phyloP scores from a whole-genome alignment of 2,113 vertebrate genomes.

The Sapajus apella region DNA sequence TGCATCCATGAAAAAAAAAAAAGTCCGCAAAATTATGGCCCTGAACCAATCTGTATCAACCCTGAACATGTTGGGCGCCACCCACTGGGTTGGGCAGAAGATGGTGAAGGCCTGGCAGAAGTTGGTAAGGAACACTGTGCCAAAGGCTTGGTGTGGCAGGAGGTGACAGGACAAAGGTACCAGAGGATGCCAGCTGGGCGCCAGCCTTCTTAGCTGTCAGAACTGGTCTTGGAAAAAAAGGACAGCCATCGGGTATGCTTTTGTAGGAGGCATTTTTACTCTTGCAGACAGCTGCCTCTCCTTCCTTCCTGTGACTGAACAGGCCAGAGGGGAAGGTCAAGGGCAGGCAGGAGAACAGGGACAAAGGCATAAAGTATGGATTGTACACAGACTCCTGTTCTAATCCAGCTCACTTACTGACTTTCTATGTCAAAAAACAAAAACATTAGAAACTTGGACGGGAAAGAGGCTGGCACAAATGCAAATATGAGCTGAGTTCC shows the following conservation, averaged over 20 bases:
- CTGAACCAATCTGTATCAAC: constrained; percentile 21
- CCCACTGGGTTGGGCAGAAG: constrained; percentile 69
- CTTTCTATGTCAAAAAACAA: background rate
- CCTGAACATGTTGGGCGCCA: constrained; percentile 47
- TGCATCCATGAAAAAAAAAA: background rate
- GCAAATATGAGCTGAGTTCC: background rate
- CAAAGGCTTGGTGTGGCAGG: constrained; percentile 76
- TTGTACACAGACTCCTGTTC: background rate
- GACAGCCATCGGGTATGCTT: constrained; percentile 57
- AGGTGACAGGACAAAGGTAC: constrained; percentile 70
- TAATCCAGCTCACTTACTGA: background rate
- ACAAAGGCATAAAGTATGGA: background rate
- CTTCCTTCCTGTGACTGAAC: constrained; percentile 53
- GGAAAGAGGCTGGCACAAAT: background rate
- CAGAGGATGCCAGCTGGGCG: constrained; percentile 65
- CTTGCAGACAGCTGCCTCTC: constrained; percentile 59
- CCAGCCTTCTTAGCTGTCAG: constrained; percentile 69
- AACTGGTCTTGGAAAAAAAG: constrained; percentile 62
- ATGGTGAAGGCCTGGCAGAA: constrained; percentile 64
- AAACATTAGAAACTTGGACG: background rate
- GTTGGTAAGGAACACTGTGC: constrained; percentile 52
- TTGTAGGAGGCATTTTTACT: constrained; percentile 10
- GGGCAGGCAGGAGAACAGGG: background rate
- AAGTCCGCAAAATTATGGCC: background rate
- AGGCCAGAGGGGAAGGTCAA: constrained; percentile 41